phyloP scores from a whole-genome alignment of 1,140 invertebrate genomes.

The Subanguina moxae region DNA sequence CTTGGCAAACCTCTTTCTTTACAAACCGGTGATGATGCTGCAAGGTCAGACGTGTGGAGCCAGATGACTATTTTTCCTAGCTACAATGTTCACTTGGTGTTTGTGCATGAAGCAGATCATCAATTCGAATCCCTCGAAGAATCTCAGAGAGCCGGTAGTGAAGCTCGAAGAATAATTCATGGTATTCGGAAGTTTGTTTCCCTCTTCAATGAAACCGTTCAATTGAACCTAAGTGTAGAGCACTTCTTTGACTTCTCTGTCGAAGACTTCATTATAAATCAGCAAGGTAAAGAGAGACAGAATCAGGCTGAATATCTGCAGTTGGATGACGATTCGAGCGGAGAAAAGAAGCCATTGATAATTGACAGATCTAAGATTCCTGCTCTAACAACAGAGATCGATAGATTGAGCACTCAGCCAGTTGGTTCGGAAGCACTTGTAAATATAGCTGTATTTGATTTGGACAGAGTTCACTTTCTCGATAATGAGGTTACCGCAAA shows the following conservation, averaged over 20 bases:
- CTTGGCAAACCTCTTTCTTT: background rate
- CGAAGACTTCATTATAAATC: conserved; percentile 12
- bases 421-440: conserved; percentile 26
- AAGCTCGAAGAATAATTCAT: conserved; percentile 1
- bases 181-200: background rate
- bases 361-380: conserved; percentile 29
- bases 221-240: conserved; percentile 20
- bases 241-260: conserved; percentile 35
- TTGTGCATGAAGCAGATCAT: conserved; percentile 26
- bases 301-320: background rate
- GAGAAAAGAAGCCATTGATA: background rate
- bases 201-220: conserved; percentile 6
- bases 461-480: conserved; percentile 2
- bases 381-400: conserved; percentile 36
- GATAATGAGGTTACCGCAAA: background rate
- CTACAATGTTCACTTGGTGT: conserved; percentile 41
- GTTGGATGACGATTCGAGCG: background rate
- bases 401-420: conserved; percentile 26
- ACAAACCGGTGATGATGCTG: background rate
- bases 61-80: conserved; percentile 25
- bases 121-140: too few species aligned
- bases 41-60: conserved; percentile 31
- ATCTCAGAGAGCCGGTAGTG: background rate
- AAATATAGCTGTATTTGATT: conserved; percentile 33
- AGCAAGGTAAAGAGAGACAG: background rate